phyloP scores from a whole-genome alignment of 2,797 vertebrate species.

The Clarias fuscus region DNA sequence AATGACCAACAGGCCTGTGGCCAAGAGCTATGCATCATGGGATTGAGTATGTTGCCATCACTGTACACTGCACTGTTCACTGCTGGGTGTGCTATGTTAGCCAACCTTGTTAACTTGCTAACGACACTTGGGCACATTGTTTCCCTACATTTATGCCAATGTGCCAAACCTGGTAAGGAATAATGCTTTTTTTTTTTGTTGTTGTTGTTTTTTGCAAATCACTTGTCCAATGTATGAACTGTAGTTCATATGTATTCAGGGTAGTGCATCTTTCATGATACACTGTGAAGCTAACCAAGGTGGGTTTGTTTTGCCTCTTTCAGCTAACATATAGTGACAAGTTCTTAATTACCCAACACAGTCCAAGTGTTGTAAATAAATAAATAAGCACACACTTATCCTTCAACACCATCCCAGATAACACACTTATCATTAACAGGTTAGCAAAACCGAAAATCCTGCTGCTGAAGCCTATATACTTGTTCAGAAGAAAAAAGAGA shows the following conservation, averaged over 20 bases:
- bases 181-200: not conserved
- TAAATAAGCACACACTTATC: not conserved
- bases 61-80: constrained; percentile 8
- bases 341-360: not conserved
- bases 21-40: not conserved
- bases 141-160: not conserved
- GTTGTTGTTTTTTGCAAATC: not conserved
- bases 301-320: not conserved
- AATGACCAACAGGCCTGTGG: not conserved
- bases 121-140: not conserved
- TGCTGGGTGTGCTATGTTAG: not conserved
- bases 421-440: not conserved
- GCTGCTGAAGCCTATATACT: not conserved
- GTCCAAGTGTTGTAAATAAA: not conserved
- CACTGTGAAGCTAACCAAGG: not conserved
- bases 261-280: not conserved
- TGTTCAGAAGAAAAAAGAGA: not conserved
- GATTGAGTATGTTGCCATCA: not conserved
- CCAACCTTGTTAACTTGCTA: not conserved
- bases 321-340: not conserved
- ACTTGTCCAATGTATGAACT: not conserved
- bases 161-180: not conserved
- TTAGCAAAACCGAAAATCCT: not conserved
- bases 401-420: not conserved
- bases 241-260: not conserved